Evolutionary conservation across 2,113 vertebrate species (phyloP), one percentile per base, ranked within the genome.

Genomic region (Pygoscelis antarcticus): DNA sequence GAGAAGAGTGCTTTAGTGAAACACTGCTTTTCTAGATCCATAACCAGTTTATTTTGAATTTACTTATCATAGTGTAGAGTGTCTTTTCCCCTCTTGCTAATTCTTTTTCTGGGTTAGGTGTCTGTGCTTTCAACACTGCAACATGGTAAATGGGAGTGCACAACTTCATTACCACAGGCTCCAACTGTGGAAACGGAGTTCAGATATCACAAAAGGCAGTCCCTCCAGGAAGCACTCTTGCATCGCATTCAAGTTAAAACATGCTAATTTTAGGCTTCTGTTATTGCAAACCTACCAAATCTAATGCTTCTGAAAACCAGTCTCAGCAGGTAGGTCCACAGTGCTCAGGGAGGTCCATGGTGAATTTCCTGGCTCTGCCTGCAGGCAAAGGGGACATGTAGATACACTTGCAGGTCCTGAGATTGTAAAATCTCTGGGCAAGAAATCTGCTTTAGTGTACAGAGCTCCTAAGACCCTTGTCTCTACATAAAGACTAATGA

Each of bases 221-320:
- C 30, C 40, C 60, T 52, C 47, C 47, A 76, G 26, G 44, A 82
- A 90, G 34, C 25, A 60, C 26, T 83, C 65, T 18, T 32, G 40
- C 62, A 83, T 54, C 1, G 2, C 60, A 57, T 55, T 80, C 46
- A 71, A 78, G 65, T 75, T 52, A 46, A 94, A 93, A 76, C 26
- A 36, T 46, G 52, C 18, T 75, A 6, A 92, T 79, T 95, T 92
- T 36, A 89, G 83, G 55, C 65, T 91, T 90, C 55, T 86, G 23
- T 40, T 89, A 46, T 78, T 96, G 90, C 80, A 95, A 70, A 75
- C 61, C 64, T 55, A 93, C 29, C 38, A 69, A 69, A 96, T 47
- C 11, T 51, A 90, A 49, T 14, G n/a, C 44, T 87, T 58, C 68
- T 51, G 58, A 77, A 89, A 93, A n/a, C 4, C 0, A 0, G 29